Conservation (phyloP, 2,797 vertebrate species). For the Taeniopygia guttata region DNA sequence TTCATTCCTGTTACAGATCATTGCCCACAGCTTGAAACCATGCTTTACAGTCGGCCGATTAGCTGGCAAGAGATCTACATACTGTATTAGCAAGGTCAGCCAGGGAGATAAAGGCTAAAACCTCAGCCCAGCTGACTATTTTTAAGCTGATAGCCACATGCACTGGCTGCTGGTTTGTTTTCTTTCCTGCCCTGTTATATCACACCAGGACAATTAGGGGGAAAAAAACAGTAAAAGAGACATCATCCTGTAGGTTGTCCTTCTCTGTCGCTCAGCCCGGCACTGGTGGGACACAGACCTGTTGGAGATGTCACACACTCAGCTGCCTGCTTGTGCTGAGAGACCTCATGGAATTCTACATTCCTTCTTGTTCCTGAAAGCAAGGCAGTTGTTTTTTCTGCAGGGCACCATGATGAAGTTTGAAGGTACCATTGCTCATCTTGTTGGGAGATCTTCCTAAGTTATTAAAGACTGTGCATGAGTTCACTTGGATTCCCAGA, state of each 20-base stretch:
- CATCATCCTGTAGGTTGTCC: neutral
- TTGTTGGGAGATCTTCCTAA: neutral
- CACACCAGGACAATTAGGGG: neutral
- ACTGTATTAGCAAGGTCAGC: constrained; percentile 83
- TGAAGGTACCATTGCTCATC: neutral
- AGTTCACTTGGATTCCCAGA: neutral
- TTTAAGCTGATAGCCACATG: constrained; percentile 73
- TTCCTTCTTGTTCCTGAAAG: neutral
- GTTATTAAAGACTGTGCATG: neutral
- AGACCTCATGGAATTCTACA: accelerated
- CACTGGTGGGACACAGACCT: neutral
- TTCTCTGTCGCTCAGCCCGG: neutral
- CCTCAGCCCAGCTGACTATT: constrained; percentile 72
- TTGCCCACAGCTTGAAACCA: constrained; percentile 81
- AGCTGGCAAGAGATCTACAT: constrained; percentile 82
- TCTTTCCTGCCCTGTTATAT: neutral
- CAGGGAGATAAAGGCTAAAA: constrained; percentile 78
- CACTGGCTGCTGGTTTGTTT: constrained; percentile 62
- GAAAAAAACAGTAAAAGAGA: neutral
- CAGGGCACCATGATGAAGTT: neutral
- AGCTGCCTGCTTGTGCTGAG: neutral
- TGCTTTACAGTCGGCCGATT: constrained; percentile 81
- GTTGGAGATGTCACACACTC: neutral
- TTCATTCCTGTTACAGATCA: constrained; percentile 83
- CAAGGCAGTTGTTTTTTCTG: neutral